A percentile compares a stretch with the other conserved stretches of the same genome.
Conservation (phyloP, 2,888 invertebrate species). For the Nymphalis urticae region DNA sequence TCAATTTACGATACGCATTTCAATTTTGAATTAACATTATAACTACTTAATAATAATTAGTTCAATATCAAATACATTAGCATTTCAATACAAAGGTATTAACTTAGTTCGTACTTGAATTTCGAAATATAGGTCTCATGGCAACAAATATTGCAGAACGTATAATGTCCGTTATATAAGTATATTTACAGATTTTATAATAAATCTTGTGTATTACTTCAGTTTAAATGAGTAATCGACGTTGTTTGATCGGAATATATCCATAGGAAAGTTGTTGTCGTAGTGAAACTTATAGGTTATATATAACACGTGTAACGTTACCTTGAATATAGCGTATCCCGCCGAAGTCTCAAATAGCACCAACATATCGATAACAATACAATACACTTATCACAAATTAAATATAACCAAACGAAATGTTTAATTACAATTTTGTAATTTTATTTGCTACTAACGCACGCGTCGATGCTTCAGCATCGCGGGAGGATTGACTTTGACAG, state of each 20-base stretch:
- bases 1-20: no score
- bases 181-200: no score
- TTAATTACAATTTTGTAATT: slow-evolving; percentile 35
- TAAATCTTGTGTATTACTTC: background rate
- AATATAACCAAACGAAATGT: slow-evolving; percentile 32
- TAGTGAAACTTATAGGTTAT: slow-evolving; percentile 54
- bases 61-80: no score
- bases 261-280: background rate
- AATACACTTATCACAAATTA: slow-evolving; percentile 19
- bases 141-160: no score
- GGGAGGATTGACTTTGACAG: slow-evolving; percentile 34
- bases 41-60: no score
- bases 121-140: no score
- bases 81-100: no score
- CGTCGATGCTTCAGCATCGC: slow-evolving; percentile 47
- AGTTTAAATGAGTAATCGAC: background rate
- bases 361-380: slow-evolving; percentile 83
- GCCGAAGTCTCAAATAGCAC: slow-evolving; percentile 96
- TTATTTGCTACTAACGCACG: slow-evolving; percentile 29
- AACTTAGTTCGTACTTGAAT: no score
- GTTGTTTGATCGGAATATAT: background rate
- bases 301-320: slow-evolving; percentile 76
- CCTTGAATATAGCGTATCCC: slow-evolving; percentile 97
- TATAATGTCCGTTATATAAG: no score
- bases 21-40: no score